Conservation (phyloP, 2,113 vertebrate genomes). For the Rhipidura dahli region DNA sequence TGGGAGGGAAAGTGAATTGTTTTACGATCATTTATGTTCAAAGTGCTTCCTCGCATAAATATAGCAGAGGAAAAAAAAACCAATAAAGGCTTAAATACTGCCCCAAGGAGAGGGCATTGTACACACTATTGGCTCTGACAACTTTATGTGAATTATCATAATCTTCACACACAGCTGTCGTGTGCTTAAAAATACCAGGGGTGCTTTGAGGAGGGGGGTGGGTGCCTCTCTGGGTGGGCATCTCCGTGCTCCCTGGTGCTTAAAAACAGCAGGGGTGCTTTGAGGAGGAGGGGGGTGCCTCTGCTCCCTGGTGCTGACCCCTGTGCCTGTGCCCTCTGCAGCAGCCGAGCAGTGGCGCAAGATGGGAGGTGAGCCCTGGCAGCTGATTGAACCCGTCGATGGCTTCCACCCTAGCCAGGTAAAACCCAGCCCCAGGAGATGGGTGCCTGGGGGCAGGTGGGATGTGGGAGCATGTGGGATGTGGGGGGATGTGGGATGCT, state of each 20-base stretch:
- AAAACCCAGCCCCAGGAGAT: accelerated
- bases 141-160: not conserved
- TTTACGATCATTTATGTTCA: not conserved
- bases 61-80: not conserved
- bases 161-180: not conserved
- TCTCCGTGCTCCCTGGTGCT: accelerated
- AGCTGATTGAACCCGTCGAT: constrained; percentile 74
- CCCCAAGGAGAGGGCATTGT: not conserved
- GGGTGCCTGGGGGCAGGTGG: not conserved
- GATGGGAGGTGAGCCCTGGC: constrained; percentile 71
- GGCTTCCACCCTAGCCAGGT: constrained; percentile 82
- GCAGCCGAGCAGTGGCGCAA: constrained; percentile 64
- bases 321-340: not conserved
- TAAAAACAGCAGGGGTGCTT: too few species aligned
- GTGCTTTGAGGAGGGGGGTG: not conserved
- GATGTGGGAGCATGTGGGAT: not conserved
- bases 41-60: not conserved
- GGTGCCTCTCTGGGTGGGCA: accelerated
- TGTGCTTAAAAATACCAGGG: not conserved
- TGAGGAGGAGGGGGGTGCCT: not conserved
- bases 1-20: not conserved
- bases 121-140: not conserved
- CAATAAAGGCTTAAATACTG: constrained; percentile 15
- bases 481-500: not conserved
- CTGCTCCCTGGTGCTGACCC: not conserved